These are phyloP conservation scores for Tachystola acroxantha DNA, from an alignment of 2,888 invertebrate species.

Conservation along the genomic window DNA sequence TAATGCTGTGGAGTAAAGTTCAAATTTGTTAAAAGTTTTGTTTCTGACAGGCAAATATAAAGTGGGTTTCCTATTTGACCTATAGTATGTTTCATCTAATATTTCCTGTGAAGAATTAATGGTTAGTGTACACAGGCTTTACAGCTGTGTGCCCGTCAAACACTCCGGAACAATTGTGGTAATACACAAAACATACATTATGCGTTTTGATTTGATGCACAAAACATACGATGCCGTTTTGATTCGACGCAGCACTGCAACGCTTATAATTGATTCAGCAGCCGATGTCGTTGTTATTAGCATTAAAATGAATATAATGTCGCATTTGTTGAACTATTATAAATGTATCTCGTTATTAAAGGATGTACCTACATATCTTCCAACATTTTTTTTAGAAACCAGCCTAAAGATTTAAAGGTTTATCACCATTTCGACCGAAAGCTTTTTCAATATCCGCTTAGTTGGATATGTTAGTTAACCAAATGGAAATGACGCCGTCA, in stretches of 20 bases:
- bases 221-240: slow-evolving; percentile 6
- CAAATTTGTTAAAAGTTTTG: slow-evolving; percentile 9
- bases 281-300: not conserved
- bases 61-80: slow-evolving; percentile 36
- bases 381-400: too few relatives aligned
- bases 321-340: too few relatives aligned
- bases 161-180: slow-evolving; percentile 32
- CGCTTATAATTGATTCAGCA: slow-evolving; percentile 12
- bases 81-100: slow-evolving; percentile 43
- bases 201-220: slow-evolving; percentile 16
- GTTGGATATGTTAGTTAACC: not conserved
- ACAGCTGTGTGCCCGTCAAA: slow-evolving; percentile 43
- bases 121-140: slow-evolving; percentile 40
- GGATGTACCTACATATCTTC: too few relatives aligned
- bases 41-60: slow-evolving; percentile 12
- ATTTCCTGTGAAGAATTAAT: slow-evolving; percentile 55
- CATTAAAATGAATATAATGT: too few relatives aligned
- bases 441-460: too few relatives aligned
- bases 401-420: too few relatives aligned
- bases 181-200: slow-evolving; percentile 27
- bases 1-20: slow-evolving; percentile 16
- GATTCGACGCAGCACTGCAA: slow-evolving; percentile 1
- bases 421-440: too few relatives aligned
- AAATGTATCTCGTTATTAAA: too few relatives aligned
- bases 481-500: not conserved